phyloP scores from a whole-genome alignment of 1,140 invertebrate species.

The Cephus cinctus region DNA sequence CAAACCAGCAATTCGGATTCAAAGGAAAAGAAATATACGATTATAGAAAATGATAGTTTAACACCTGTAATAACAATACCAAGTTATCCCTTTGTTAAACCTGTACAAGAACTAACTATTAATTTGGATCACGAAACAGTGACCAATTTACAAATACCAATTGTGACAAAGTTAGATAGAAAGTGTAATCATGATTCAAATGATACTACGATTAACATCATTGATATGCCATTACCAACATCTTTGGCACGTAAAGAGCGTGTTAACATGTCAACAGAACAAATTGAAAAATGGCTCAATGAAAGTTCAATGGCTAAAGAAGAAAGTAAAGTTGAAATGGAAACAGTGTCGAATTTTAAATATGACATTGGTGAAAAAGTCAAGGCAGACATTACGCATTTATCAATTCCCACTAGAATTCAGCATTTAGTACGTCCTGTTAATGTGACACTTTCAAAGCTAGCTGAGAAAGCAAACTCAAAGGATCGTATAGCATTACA shows the following conservation, averaged over 20 bases:
- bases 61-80: not conserved
- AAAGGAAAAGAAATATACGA: not conserved
- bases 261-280: constrained; percentile 71
- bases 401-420: constrained; percentile 52
- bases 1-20: not conserved
- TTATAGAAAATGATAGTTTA: constrained; percentile 1
- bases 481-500: constrained; percentile 16
- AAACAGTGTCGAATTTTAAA: constrained; percentile 42
- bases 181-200: constrained; percentile 32
- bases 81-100: not conserved
- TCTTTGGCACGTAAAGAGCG: constrained; percentile 60
- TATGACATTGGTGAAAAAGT: constrained; percentile 37
- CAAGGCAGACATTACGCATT: constrained; percentile 32
- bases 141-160: constrained; percentile 9
- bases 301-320: constrained; percentile 62
- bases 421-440: constrained; percentile 52
- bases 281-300: constrained; percentile 71
- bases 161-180: constrained; percentile 16
- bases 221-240: constrained; percentile 39
- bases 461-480: constrained; percentile 35
- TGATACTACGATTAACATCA: constrained; percentile 30
- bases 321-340: constrained; percentile 57
- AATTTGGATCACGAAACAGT: constrained; percentile 12
- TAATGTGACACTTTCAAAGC: constrained; percentile 50
- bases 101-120: not conserved